phyloP scores from a whole-genome alignment of 1,140 invertebrate genomes.

The Eumaeus atala region DNA sequence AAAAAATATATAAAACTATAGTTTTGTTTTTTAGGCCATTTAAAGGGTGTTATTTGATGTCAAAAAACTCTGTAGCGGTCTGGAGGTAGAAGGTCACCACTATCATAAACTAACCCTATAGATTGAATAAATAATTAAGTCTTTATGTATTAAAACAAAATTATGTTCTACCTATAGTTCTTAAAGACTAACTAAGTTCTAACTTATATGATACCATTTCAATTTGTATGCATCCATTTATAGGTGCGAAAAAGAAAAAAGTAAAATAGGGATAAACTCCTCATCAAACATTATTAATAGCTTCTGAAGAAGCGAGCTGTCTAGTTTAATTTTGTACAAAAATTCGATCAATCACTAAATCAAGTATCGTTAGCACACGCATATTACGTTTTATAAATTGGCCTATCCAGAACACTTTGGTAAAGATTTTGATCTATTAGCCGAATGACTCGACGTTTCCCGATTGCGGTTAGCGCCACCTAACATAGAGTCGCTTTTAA shows the following conservation, averaged over 20 bases:
- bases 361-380: slow-evolving; percentile 61
- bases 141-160: too few relatives aligned
- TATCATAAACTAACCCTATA: too few relatives aligned
- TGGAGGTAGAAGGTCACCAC: too few relatives aligned
- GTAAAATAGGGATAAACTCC: not conserved
- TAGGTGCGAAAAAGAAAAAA: slow-evolving; percentile 3
- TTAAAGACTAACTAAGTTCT: too few relatives aligned
- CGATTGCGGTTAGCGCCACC: slow-evolving; percentile 51
- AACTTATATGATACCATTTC: not conserved
- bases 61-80: too few relatives aligned
- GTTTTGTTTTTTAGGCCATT: too few relatives aligned
- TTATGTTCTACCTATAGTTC: too few relatives aligned
- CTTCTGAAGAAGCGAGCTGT: slow-evolving; percentile 50
- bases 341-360: slow-evolving; percentile 66
- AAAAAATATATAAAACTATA: too few relatives aligned
- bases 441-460: slow-evolving; percentile 52
- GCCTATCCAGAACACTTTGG: slow-evolving; percentile 49
- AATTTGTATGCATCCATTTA: not conserved
- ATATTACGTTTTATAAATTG: slow-evolving; percentile 53
- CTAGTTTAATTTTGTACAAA: slow-evolving; percentile 44
- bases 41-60: too few relatives aligned
- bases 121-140: too few relatives aligned
- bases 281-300: slow-evolving; percentile 35
- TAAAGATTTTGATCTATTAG: slow-evolving; percentile 71
- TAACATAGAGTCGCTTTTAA: slow-evolving; percentile 65